A percentile compares a stretch with the other conserved stretches of the same genome.
These are phyloP conservation scores for crab-eating macaque (Macaca fascicularis) DNA, from an alignment of 2,113 vertebrate genomes.

Conservation along the genomic window T2T-MFA8v1.1 NC_088380.1:64870501-64871000, in stretches of 20 bases:
- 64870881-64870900: background rate
- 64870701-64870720: background rate
- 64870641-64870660: background rate
- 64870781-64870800: background rate
- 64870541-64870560: background rate
- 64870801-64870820: background rate
- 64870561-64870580: background rate
- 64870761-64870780: background rate
- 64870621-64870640: background rate
- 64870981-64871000: background rate
- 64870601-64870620: background rate
- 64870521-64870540: background rate
- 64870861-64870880: background rate
- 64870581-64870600: background rate
- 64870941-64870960: background rate
- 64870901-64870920: background rate
- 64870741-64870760: background rate
- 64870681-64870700: background rate
- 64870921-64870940: background rate
- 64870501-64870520: background rate
- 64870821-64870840: conserved; percentile 25
- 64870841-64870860: conserved; percentile 21
- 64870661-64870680: background rate
- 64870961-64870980: background rate
- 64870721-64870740: background rate